Percentiles rank a stretch among this genome's conserved stretches.
phyloP scores from a whole-genome alignment of 2,113 vertebrate species.

The Actinemys pallida region DNA sequence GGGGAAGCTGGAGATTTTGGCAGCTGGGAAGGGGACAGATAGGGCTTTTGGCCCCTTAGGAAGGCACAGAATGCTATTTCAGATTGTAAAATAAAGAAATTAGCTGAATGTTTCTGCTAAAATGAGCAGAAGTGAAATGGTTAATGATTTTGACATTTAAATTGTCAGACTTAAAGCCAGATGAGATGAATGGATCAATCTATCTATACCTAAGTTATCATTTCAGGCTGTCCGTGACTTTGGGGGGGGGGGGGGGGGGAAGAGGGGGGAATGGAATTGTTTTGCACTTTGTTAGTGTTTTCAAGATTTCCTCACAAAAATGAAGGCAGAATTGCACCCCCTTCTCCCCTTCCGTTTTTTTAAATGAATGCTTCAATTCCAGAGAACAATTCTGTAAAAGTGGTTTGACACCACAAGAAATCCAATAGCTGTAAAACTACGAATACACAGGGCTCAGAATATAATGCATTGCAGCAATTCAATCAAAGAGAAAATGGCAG shows the following conservation, averaged over 20 bases:
- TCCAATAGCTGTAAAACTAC: neutral
- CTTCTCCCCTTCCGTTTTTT: neutral
- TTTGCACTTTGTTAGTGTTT: neutral
- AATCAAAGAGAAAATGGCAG: neutral
- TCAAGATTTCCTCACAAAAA: neutral
- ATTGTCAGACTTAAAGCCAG: neutral
- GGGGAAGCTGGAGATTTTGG: conserved; percentile 17
- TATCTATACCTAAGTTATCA: neutral
- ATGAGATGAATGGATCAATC: neutral
- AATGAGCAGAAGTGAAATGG: neutral
- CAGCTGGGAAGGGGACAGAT: conserved; percentile 51
- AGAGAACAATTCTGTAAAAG: neutral
- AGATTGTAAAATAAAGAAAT: neutral
- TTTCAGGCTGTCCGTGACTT: neutral
- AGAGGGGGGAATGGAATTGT: neutral
- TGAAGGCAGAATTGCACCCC: neutral
- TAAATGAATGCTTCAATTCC: neutral
- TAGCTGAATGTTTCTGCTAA: conserved; percentile 9
- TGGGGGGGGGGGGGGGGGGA: too few species aligned
- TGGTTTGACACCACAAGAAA: neutral
- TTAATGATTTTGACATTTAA: conserved; percentile 4
- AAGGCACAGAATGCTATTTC: conserved; percentile 19
- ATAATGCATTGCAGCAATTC: neutral
- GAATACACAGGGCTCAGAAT: neutral
- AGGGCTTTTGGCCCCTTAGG: conserved; percentile 50